Evolutionary conservation across 1,140 invertebrate genomes (phyloP).

Genomic region (Drosophila melanica): DNA sequence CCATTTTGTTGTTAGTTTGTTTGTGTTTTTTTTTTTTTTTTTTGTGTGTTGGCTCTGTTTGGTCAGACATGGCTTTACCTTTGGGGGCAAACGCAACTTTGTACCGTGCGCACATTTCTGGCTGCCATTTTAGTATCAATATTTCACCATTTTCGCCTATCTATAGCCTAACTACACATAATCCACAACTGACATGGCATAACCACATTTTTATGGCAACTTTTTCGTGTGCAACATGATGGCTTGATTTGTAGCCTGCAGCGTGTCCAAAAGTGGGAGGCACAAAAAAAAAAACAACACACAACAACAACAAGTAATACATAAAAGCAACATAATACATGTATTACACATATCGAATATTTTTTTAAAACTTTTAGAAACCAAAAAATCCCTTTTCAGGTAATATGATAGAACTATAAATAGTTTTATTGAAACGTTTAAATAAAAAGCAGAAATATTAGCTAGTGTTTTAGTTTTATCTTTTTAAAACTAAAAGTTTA

Average conservation of each 20-base stretch:
- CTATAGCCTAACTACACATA: slow-evolving; percentile 7
- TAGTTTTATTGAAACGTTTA: too few relatives aligned
- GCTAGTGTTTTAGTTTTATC: too few relatives aligned
- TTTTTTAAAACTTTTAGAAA: not conserved
- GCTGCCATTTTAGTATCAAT: slow-evolving; percentile 39
- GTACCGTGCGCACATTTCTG: slow-evolving; percentile 45
- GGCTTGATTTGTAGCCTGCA: slow-evolving; percentile 39
- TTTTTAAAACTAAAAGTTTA: too few relatives aligned
- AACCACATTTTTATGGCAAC: slow-evolving; percentile 43
- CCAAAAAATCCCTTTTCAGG: not conserved
- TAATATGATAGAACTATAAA: not conserved
- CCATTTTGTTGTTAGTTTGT: slow-evolving; percentile 41
- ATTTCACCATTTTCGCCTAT: slow-evolving; percentile 38
- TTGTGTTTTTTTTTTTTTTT: slow-evolving; percentile 8
- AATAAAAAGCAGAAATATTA: too few relatives aligned
- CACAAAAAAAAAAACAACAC: not conserved
- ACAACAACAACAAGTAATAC: not conserved
- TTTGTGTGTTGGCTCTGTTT: slow-evolving; percentile 1
- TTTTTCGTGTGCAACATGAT: slow-evolving; percentile 34
- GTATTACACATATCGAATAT: slow-evolving; percentile 8
- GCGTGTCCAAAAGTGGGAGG: slow-evolving; percentile 5
- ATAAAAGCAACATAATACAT: slow-evolving; percentile 2
- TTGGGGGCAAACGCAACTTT: slow-evolving; percentile 34
- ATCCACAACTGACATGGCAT: slow-evolving; percentile 29
- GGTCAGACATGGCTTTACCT: slow-evolving; percentile 53